Conservation (phyloP, 1,140 invertebrate genomes). For the Cotesia vestalis region DNA sequence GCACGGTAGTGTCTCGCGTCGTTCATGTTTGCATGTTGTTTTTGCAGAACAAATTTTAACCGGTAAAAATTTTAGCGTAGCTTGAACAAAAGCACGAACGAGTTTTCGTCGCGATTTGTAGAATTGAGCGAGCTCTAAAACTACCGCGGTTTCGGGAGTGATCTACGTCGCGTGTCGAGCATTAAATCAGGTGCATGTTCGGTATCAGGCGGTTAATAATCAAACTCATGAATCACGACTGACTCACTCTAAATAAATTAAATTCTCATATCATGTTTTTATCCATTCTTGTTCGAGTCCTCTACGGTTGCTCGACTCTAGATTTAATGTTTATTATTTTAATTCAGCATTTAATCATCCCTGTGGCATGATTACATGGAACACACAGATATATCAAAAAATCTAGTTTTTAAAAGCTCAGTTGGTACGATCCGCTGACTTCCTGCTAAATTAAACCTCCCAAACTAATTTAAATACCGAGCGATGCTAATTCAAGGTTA, state of each 20-base stretch:
- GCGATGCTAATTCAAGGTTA: constrained; percentile 47
- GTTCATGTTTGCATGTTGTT: no score
- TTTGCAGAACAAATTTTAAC: no score
- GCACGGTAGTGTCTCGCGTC: no score
- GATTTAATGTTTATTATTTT: no score
- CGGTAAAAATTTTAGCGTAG: no score
- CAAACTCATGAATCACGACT: constrained; percentile 23
- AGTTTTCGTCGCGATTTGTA: constrained; percentile 35
- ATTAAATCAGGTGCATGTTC: constrained; percentile 46
- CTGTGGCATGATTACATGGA: neutral
- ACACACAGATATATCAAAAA: neutral
- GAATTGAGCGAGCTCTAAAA: constrained; percentile 22
- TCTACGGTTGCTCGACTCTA: no score
- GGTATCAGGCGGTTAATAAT: constrained; percentile 38
- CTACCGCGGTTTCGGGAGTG: constrained; percentile 27
- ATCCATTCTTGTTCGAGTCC: neutral
- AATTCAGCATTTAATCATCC: neutral
- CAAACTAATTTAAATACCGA: constrained; percentile 49
- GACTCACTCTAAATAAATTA: neutral
- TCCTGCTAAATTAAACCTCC: constrained; percentile 38
- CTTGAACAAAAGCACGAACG: constrained; percentile 12
- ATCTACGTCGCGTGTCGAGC: constrained; percentile 40
- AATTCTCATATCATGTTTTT: neutral
- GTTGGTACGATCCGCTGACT: constrained; percentile 14
- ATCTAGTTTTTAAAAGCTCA: no score